A percentile compares a stretch with the other conserved stretches of the same genome.
Conservation (phyloP, 2,888 invertebrate species). For the Agapostemon virescens region DNA sequence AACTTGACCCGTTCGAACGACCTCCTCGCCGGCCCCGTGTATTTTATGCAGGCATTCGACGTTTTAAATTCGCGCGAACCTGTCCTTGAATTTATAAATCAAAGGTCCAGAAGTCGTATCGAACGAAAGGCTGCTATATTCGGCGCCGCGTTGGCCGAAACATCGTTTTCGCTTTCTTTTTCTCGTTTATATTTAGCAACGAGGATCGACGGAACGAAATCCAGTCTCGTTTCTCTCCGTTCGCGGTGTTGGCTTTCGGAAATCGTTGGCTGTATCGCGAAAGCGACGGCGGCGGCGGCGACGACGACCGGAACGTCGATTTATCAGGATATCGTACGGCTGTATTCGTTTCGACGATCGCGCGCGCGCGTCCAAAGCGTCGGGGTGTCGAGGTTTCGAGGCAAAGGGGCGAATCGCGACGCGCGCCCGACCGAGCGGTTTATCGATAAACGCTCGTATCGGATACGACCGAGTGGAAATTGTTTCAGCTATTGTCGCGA, state of each 20-base stretch:
- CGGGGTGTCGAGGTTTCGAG: no score
- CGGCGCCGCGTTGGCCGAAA: not conserved
- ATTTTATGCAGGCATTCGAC: not conserved
- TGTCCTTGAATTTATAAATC: not conserved
- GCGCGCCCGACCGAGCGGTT: not conserved
- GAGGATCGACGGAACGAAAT: not conserved
- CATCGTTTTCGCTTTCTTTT: not conserved
- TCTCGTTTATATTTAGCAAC: not conserved
- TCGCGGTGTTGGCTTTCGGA: no score
- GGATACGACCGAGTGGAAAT: slow-evolving; percentile 8
- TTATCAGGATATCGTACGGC: no score
- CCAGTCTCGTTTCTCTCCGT: not conserved
- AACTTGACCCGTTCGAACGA: not conserved
- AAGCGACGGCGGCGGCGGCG: no score
- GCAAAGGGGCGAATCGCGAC: no score
- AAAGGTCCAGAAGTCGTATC: not conserved
- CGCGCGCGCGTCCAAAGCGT: no score
- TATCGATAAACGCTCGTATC: slow-evolving; percentile 13
- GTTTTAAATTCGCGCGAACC: not conserved
- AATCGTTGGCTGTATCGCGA: no score
- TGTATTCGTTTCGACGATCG: no score
- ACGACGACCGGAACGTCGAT: no score
- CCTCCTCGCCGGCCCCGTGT: not conserved
- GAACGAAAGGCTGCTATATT: not conserved
- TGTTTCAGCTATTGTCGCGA: slow-evolving; percentile 46